Conservation (phyloP, 2,113 vertebrate genomes). For the Neomonachus schauinslandi region DNA sequence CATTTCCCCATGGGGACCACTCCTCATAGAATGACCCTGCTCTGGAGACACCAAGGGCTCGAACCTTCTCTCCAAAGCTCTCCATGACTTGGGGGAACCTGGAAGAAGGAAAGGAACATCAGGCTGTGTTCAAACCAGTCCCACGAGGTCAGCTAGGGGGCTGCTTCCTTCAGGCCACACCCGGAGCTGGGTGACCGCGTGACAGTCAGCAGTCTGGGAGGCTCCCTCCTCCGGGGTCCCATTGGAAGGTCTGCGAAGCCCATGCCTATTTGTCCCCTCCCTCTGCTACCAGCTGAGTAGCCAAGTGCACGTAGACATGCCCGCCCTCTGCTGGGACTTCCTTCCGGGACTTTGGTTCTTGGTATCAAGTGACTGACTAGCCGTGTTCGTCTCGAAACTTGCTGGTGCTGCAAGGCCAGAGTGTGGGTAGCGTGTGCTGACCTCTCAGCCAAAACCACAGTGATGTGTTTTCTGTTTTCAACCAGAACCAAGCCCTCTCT, state of each 20-base stretch:
- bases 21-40: neutral
- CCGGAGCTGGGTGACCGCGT: neutral
- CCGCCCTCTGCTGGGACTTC: neutral
- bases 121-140: neutral
- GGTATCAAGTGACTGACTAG: conserved; percentile 8
- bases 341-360: neutral
- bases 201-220: neutral
- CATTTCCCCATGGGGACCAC: rapidly evolving
- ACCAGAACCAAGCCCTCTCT: conserved; percentile 19
- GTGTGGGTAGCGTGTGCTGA: neutral
- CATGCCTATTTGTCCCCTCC: rapidly evolving
- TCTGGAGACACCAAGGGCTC: neutral
- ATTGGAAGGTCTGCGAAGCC: neutral
- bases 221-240: neutral
- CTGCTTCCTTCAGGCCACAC: neutral
- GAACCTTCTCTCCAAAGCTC: neutral
- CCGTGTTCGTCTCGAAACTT: conserved; percentile 3
- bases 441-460: conserved; percentile 59
- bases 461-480: conserved; percentile 29
- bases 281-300: neutral
- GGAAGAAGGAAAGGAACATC: neutral
- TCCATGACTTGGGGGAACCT: neutral
- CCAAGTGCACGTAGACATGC: neutral
- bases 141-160: neutral
- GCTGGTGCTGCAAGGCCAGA: conserved; percentile 24